These are phyloP conservation scores for Caenorhabditis sp. DNA, from an alignment of 2,888 invertebrate species.

Conservation along the genomic window DNA sequence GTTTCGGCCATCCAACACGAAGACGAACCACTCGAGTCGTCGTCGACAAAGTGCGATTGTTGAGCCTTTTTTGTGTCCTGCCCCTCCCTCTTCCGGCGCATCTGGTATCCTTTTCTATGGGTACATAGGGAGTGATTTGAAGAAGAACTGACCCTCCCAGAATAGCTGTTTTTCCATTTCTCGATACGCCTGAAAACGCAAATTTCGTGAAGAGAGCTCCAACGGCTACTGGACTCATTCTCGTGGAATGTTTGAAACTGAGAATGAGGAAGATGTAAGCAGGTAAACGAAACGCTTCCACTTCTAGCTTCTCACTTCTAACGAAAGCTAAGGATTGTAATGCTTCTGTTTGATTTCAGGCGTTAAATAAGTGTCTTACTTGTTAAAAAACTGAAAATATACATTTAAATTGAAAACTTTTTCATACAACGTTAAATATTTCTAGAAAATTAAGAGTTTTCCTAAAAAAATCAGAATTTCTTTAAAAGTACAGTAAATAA, in stretches of 20 bases:
- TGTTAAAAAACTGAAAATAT: no score
- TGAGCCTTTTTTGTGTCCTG: background rate
- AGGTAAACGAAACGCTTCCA: conserved; percentile 6
- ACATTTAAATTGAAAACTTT: no score
- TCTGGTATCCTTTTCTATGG: conserved; percentile 8
- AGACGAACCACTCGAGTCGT: conserved; percentile 5
- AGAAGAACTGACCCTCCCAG: background rate
- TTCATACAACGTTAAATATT: no score
- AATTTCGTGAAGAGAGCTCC: background rate
- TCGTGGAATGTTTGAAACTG: background rate
- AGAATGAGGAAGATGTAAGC: conserved; percentile 5
- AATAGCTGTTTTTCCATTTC: background rate
- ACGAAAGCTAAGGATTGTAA: no score
- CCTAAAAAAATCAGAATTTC: no score
- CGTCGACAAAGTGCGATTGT: background rate
- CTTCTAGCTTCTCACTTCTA: no score
- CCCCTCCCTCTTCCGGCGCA: background rate
- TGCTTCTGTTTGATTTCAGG: no score
- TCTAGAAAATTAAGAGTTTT: no score
- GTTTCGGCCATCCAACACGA: no score
- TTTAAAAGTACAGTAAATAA: no score
- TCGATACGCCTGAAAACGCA: conserved; percentile 17
- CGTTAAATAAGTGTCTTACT: no score
- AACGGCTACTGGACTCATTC: background rate
- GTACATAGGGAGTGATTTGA: conserved; percentile 2